phyloP scores from a whole-genome alignment of 2,797 vertebrate species.

The Gephyroberyx darwinii region DNA sequence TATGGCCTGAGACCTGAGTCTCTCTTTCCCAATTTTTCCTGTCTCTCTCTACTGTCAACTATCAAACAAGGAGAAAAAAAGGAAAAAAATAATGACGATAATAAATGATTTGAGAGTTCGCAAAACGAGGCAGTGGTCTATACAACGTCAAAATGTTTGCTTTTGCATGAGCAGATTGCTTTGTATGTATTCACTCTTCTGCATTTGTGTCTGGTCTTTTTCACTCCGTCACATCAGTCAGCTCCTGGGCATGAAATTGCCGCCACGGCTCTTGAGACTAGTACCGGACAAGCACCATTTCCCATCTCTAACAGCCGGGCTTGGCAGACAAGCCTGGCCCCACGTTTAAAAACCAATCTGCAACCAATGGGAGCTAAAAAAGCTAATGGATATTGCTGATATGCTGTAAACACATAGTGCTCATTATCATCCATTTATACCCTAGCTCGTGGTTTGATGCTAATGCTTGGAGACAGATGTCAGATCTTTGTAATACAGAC shows the following conservation, averaged over 20 bases:
- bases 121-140: no score
- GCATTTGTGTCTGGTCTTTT: slow-evolving; percentile 2
- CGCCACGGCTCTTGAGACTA: slow-evolving; percentile 48
- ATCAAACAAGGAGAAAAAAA: no score
- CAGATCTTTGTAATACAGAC: slow-evolving; percentile 50
- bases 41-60: no score
- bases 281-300: slow-evolving; percentile 41
- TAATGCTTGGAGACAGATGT: slow-evolving; percentile 57
- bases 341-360: slow-evolving; percentile 33
- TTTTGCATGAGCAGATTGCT: background rate
- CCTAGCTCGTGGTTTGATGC: slow-evolving; percentile 28
- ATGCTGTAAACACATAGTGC: slow-evolving; percentile 31
- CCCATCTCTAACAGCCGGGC: slow-evolving; percentile 22
- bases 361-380: slow-evolving; percentile 13
- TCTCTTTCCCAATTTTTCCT: no score
- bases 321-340: slow-evolving; percentile 20
- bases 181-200: slow-evolving; percentile 18
- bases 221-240: slow-evolving; percentile 47
- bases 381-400: slow-evolving; percentile 34
- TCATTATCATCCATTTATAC: slow-evolving; percentile 26
- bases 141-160: no score
- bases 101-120: no score
- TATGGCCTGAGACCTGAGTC: no score
- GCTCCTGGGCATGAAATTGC: slow-evolving; percentile 55
- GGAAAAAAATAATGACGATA: no score